Evolutionary conservation across 1,140 invertebrate genomes (phyloP).

Genomic region (Antheraea mylitta): DNA sequence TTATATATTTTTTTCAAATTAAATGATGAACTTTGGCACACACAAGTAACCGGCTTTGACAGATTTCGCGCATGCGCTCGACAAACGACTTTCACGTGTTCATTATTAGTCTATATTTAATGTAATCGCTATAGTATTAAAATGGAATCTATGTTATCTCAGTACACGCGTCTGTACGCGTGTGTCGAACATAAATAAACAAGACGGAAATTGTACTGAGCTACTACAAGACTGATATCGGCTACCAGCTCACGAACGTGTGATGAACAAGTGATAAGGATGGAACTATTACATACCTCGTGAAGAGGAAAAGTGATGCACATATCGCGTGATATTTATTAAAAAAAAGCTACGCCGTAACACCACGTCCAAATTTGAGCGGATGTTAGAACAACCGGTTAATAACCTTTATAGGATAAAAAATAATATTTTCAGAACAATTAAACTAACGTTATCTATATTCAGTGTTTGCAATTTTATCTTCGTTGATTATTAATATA

Average conservation of each 20-base stretch:
- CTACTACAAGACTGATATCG: too few species aligned
- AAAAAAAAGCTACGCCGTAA: not conserved
- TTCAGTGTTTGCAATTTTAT: too few species aligned
- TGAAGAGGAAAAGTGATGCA: not conserved
- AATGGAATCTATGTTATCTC: not conserved
- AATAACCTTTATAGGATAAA: not conserved
- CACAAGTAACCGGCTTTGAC: constrained; percentile 24
- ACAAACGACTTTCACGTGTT: not conserved
- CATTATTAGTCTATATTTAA: constrained; percentile 7
- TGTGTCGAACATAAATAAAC: not conserved
- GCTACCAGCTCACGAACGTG: not conserved
- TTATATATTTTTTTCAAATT: not conserved
- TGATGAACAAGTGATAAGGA: not conserved
- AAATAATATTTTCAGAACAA: too few species aligned
- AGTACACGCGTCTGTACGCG: not conserved
- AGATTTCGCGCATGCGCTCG: constrained; percentile 36
- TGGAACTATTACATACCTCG: not conserved
- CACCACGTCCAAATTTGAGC: not conserved
- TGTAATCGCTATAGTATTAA: not conserved
- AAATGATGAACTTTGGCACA: not conserved
- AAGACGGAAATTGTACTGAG: not conserved
- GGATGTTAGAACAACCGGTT: not conserved
- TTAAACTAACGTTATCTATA: too few species aligned
- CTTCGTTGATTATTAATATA: too few species aligned
- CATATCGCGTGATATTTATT: not conserved